These are phyloP conservation scores for Dicentrarchus labrax DNA, from an alignment of 2,113 vertebrate genomes.

Conservation along the genomic window DNA sequence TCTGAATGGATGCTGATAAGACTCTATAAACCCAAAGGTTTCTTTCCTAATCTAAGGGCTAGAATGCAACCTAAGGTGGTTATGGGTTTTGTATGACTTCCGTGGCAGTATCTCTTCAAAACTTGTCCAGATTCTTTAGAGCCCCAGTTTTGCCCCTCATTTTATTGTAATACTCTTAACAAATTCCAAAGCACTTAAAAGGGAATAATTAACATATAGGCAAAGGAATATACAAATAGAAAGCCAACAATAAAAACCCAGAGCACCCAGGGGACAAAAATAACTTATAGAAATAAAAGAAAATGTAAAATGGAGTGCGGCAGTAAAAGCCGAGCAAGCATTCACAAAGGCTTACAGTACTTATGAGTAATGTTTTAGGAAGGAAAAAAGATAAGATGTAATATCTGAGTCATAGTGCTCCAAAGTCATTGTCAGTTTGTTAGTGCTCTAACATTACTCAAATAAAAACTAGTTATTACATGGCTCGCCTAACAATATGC, in stretches of 20 bases:
- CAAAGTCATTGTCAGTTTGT: not conserved
- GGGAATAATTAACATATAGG: not conserved
- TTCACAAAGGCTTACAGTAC: not conserved
- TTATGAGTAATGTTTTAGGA: not conserved
- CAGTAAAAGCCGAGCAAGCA: slow-evolving; percentile 8
- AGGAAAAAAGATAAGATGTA: not conserved
- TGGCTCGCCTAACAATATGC: not conserved
- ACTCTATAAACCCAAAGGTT: not conserved
- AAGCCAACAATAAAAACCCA: not conserved
- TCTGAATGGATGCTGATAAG: not conserved
- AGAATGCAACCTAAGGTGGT: not conserved
- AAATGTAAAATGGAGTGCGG: not conserved
- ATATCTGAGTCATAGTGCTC: not conserved
- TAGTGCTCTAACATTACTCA: not conserved
- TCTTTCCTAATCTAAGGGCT: not conserved
- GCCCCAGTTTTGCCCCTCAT: too few species aligned
- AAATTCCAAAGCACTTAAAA: not conserved
- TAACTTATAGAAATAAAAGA: not conserved
- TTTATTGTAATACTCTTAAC: too few species aligned
- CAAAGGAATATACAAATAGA: not conserved
- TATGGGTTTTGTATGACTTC: too few species aligned
- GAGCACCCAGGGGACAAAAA: not conserved
- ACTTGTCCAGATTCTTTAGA: too few species aligned
- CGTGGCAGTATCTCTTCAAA: too few species aligned
- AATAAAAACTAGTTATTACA: not conserved